A percentile compares a stretch with the other conserved stretches of the same genome.
Evolutionary conservation across 2,113 vertebrate genomes (phyloP).

Genomic region (Lasiurus cinereus): DNA sequence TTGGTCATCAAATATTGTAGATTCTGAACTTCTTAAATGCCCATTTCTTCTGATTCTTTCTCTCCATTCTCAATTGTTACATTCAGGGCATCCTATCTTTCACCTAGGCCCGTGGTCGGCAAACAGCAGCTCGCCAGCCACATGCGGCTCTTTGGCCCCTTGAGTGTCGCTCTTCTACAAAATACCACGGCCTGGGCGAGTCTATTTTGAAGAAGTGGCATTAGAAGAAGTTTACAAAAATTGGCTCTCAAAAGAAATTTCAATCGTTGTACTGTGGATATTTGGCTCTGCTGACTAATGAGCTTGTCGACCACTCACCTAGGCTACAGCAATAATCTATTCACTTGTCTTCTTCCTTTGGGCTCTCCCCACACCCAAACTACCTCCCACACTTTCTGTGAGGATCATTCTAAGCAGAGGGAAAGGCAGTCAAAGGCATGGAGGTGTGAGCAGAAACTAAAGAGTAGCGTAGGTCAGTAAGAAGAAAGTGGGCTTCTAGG

Average conservation of each 20-base stretch:
- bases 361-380: not conserved
- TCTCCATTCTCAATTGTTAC: not conserved
- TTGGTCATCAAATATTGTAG: not conserved
- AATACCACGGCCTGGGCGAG: no score
- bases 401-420: not conserved
- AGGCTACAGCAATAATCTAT: not conserved
- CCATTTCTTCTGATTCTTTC: not conserved
- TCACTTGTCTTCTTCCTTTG: not conserved
- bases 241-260: no score
- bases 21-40: conserved; percentile 24
- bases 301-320: not conserved
- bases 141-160: no score
- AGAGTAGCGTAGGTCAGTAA: not conserved
- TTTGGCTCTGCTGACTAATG: no score
- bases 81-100: not conserved
- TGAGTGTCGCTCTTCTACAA: no score
- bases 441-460: not conserved
- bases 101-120: no score
- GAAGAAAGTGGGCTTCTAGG: not conserved
- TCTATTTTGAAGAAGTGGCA: no score
- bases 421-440: not conserved
- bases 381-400: not conserved
- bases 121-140: no score
- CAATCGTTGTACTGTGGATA: no score
- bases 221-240: no score